phyloP scores from a whole-genome alignment of 2,797 vertebrate species.

The Oophaga sylvatica region DNA sequence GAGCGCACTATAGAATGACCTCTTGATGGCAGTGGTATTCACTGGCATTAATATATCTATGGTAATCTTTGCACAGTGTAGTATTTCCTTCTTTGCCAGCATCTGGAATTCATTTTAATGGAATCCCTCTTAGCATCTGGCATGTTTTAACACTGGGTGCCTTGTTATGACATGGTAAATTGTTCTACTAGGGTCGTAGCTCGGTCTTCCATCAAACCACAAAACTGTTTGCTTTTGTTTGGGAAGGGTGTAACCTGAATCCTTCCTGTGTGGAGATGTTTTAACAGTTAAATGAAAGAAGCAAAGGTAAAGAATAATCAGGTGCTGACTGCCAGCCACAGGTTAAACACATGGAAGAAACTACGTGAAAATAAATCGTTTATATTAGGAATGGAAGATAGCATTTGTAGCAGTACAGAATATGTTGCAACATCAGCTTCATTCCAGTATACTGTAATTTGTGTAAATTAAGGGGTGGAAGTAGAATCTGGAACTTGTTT shows the following conservation, averaged over 20 bases:
- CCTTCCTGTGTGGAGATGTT: conserved; percentile 50
- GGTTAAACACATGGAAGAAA: conserved; percentile 52
- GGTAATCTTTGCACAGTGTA: conserved; percentile 25
- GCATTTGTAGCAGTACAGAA: not conserved
- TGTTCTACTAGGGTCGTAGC: conserved; percentile 46
- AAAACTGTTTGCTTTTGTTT: conserved; percentile 58
- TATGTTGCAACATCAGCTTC: no score
- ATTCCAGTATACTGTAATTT: not conserved
- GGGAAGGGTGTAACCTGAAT: conserved; percentile 55
- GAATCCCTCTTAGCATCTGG: conserved; percentile 52
- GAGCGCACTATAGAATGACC: not conserved
- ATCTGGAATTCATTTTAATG: conserved; percentile 54
- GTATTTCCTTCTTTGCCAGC: conserved; percentile 40
- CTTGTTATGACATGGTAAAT: conserved; percentile 59
- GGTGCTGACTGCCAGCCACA: conserved; percentile 39
- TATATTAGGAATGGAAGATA: not conserved
- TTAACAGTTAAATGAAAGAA: conserved; percentile 48
- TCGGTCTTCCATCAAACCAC: conserved; percentile 53
- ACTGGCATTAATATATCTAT: conserved; percentile 12
- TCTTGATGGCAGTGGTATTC: conserved; percentile 32
- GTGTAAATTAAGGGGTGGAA: not conserved
- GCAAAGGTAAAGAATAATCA: conserved; percentile 44
- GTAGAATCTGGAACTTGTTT: not conserved
- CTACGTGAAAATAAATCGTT: conserved; percentile 28
- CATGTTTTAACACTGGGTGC: conserved; percentile 55